Evolutionary conservation across 2,113 vertebrate genomes (phyloP), one percentile per base, ranked within the genome.

Genomic region (Labeo rohita): DNA sequence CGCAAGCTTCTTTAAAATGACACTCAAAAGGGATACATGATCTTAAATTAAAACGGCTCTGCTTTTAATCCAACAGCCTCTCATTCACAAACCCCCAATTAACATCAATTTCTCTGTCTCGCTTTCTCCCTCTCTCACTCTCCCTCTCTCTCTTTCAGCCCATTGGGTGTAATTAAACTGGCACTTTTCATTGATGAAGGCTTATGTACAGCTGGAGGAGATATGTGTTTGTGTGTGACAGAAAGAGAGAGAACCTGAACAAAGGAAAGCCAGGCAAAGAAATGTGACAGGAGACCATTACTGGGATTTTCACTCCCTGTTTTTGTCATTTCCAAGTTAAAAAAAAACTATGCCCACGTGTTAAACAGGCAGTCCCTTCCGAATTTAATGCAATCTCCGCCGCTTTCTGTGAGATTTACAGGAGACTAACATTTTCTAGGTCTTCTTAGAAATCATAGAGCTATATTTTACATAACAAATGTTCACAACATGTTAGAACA

Each of bases 121-220:
- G 45, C 78, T 75, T 13, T 72, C 80, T 63, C 23, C 56, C 47
- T 66, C 79, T 82, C 68, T 49, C 59, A 3, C 66, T 16, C 65
- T 70, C 34, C 21, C 13, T n/a, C 50, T 49, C 66, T 73, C 66
- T 49, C 66, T 43, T 59, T 61, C 43, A 83, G 70, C 84, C 87
- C 79, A 80, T 56, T 85, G 86, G 87, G 91, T 85, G 83, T 88
- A 90, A 90, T 90, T 89, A 89, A 66, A 89, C 84, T 89, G 84
- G 52, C 88, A 88, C 87, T 85, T 91, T 88, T 87, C 80, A 86
- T 80, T 86, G 73, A 87, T 76, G 59, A 85, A 84, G 79, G 54
- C 84, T 84, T 75, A 80, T 36, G 70, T 76, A 78, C 80, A 79
- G 85, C 87, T 87, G 87, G 75, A 87, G 76, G 84, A 81, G 59